A percentile compares a stretch with the other conserved stretches of the same genome.
These are phyloP conservation scores for Gadus chalcogrammus DNA, from an alignment of 2,113 vertebrate species.

Conservation along the genomic window DNA sequence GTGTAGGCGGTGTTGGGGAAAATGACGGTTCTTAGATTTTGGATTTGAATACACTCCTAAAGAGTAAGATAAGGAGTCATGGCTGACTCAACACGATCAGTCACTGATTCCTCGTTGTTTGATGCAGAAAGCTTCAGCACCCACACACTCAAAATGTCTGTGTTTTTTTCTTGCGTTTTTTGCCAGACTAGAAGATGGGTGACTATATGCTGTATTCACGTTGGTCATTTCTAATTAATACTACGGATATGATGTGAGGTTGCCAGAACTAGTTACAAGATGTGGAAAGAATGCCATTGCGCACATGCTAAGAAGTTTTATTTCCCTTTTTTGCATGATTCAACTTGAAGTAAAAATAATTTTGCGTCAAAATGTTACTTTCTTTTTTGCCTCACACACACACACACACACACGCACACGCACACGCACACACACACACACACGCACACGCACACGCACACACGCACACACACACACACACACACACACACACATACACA, in stretches of 20 bases:
- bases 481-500: no score
- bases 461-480: background rate
- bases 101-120: conserved; percentile 36
- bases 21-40: conserved; percentile 21
- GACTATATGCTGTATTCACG: background rate
- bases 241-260: no score
- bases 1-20: conserved; percentile 7
- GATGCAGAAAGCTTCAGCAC: conserved; percentile 14
- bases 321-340: background rate
- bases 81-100: conserved; percentile 34
- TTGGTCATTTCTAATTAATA: no score
- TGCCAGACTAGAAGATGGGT: background rate
- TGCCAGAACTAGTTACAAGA: no score
- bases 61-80: conserved; percentile 40
- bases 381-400: background rate
- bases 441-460: background rate
- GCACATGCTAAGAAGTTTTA: background rate
- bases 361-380: background rate
- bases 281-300: background rate
- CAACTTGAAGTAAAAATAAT: no score
- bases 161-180: background rate
- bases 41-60: conserved; percentile 19
- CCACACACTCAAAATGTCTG: conserved; percentile 14
- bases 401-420: background rate
- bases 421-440: background rate